Conservation (phyloP, 2,888 invertebrate species). For the Plutella xylostella region DNA sequence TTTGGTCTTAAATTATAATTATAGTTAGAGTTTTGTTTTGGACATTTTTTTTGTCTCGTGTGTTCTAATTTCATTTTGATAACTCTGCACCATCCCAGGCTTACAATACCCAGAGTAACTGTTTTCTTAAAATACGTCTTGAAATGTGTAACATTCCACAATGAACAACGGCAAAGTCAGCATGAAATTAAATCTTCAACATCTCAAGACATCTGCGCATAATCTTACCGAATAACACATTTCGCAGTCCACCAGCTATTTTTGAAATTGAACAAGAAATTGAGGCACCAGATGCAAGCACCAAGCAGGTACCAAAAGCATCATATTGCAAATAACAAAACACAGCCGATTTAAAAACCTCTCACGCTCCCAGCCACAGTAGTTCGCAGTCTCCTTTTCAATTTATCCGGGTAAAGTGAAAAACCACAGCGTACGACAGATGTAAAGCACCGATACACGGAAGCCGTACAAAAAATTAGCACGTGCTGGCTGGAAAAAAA, state of each 20-base stretch:
- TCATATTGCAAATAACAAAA: conserved; percentile 57
- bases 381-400: conserved; percentile 15
- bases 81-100: too few relatives aligned
- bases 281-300: conserved; percentile 47
- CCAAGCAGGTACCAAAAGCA: conserved; percentile 55
- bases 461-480: conserved; percentile 55
- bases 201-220: conserved; percentile 18
- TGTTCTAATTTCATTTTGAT: too few relatives aligned
- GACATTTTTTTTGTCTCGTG: too few relatives aligned
- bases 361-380: conserved; percentile 1
- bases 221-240: conserved; percentile 7
- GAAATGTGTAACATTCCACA: too few relatives aligned
- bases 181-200: neutral
- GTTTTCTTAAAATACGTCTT: too few relatives aligned
- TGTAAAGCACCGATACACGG: conserved; percentile 51
- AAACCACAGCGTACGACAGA: conserved; percentile 67
- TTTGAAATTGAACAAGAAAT: conserved; percentile 41
- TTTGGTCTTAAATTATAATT: too few relatives aligned
- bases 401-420: conserved; percentile 29
- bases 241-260: conserved; percentile 34
- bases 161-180: conserved; percentile 11
- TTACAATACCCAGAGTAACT: too few relatives aligned
- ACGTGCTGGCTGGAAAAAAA: conserved; percentile 57
- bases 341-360: conserved; percentile 23
- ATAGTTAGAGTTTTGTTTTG: too few relatives aligned